These are phyloP conservation scores for Neocloeon triangulifer DNA, from an alignment of 1,140 invertebrate genomes.

Conservation along the genomic window DNA sequence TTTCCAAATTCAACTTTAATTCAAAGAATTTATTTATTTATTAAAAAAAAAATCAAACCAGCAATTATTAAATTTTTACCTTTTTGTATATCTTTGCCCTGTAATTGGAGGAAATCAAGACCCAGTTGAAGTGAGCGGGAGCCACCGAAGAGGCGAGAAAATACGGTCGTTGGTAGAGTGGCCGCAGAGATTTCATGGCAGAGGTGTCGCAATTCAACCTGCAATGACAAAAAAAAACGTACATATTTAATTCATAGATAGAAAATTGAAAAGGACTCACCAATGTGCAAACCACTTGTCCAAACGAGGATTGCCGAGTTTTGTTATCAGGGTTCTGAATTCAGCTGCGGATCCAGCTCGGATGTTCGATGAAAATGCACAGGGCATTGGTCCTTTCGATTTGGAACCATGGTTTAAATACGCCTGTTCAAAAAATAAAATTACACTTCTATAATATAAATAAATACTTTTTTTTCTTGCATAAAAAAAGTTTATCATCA, in stretches of 20 bases:
- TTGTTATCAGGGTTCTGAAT: no score
- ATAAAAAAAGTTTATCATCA: no score
- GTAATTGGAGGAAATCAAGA: slow-evolving; percentile 54
- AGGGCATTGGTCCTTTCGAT: no score
- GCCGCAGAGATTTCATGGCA: slow-evolving; percentile 44
- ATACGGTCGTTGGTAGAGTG: slow-evolving; percentile 45
- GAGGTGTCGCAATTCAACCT: slow-evolving; percentile 61
- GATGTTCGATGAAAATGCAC: no score
- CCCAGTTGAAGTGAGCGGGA: slow-evolving; percentile 56
- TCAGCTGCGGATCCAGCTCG: no score
- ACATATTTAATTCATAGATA: slow-evolving; percentile 4
- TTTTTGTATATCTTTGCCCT: slow-evolving; percentile 44
- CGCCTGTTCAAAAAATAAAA: no score
- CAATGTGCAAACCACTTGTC: no score
- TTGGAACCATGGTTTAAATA: no score
- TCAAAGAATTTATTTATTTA: neutral
- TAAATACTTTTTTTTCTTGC: no score
- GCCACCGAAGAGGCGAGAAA: slow-evolving; percentile 50
- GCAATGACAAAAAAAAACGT: no score
- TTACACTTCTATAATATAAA: no score
- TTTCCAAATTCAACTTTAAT: slow-evolving; percentile 21
- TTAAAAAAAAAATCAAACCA: neutral
- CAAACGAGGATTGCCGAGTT: no score
- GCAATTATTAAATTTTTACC: slow-evolving; percentile 13
- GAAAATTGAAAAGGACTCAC: slow-evolving; percentile 2